A percentile compares a stretch with the other conserved stretches of the same genome.
phyloP scores from a whole-genome alignment of 1,140 invertebrate species.

The Neodiprion pinetum region DNA sequence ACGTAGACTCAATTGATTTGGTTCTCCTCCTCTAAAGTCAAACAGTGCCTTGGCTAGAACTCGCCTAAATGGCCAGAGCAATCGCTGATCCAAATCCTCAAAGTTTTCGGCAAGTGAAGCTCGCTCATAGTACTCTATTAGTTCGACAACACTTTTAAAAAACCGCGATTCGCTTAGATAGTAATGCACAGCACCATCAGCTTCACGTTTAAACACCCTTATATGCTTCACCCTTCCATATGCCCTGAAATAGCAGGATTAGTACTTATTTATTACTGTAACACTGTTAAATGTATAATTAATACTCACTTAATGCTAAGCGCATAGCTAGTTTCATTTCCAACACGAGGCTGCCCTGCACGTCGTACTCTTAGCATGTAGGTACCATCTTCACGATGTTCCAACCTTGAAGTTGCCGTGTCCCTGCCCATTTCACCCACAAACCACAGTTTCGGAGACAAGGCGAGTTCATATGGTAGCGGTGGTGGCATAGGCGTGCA shows the following conservation, averaged over 20 bases:
- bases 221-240: conserved; percentile 90
- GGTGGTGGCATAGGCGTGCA: conserved; percentile 67
- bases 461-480: conserved; percentile 63
- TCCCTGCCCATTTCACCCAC: conserved; percentile 90
- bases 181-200: conserved; percentile 66
- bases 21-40: conserved; percentile 76
- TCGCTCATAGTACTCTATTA: conserved; percentile 89
- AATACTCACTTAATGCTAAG: conserved; percentile 86
- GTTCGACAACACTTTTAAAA: conserved; percentile 87
- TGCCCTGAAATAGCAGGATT: conserved; percentile 66
- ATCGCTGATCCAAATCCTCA: conserved; percentile 77
- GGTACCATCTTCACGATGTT: conserved; percentile 83
- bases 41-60: conserved; percentile 78
- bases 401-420: conserved; percentile 77
- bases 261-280: conserved; percentile 18
- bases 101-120: conserved; percentile 91
- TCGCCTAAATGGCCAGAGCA: conserved; percentile 79
- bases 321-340: conserved; percentile 79
- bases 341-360: conserved; percentile 59
- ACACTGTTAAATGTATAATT: conserved; percentile 13
- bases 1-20: conserved; percentile 78
- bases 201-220: conserved; percentile 77
- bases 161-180: conserved; percentile 89
- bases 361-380: conserved; percentile 87
- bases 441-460: conserved; percentile 73